Evolutionary conservation across 2,888 invertebrate genomes (phyloP).

Genomic region (Buathra laborator): DNA sequence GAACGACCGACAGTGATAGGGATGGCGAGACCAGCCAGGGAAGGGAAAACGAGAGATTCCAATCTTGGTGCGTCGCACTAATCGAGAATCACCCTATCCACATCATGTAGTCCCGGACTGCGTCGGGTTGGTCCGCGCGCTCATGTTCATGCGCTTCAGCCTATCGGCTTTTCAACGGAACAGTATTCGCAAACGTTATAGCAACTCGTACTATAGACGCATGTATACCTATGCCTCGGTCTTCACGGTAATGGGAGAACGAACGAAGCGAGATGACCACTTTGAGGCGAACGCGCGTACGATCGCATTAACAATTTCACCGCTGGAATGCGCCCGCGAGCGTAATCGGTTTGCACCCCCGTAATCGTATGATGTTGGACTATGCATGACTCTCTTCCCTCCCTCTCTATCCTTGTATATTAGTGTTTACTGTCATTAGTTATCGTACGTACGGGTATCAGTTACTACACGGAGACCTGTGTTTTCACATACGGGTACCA

Average conservation of each 20-base stretch:
- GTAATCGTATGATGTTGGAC: constrained; percentile 46
- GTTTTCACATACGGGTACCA: neutral
- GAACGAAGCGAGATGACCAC: constrained; percentile 67
- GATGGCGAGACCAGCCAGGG: constrained; percentile 33
- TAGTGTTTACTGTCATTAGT: constrained; percentile 54
- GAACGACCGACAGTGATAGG: constrained; percentile 39
- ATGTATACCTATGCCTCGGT: neutral
- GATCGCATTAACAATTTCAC: constrained; percentile 69
- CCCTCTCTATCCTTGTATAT: constrained; percentile 44
- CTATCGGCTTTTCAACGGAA: constrained; percentile 50
- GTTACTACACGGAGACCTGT: neutral
- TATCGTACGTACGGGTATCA: constrained; percentile 26
- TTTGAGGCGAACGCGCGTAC: constrained; percentile 67
- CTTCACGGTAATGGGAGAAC: constrained; percentile 60
- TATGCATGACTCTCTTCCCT: constrained; percentile 30
- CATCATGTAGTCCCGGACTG: constrained; percentile 42
- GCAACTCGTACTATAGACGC: constrained; percentile 15
- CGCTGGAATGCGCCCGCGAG: constrained; percentile 64
- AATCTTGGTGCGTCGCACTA: constrained; percentile 63
- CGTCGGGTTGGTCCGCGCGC: constrained; percentile 3
- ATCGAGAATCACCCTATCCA: constrained; percentile 63
- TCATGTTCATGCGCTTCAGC: constrained; percentile 23
- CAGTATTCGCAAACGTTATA: constrained; percentile 11
- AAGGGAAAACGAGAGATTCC: constrained; percentile 54
- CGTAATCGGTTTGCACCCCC: constrained; percentile 60